Base-by-base conservation (phyloP, 2,113 vertebrate species). In the Chaenocephalus aceratus region DNA sequence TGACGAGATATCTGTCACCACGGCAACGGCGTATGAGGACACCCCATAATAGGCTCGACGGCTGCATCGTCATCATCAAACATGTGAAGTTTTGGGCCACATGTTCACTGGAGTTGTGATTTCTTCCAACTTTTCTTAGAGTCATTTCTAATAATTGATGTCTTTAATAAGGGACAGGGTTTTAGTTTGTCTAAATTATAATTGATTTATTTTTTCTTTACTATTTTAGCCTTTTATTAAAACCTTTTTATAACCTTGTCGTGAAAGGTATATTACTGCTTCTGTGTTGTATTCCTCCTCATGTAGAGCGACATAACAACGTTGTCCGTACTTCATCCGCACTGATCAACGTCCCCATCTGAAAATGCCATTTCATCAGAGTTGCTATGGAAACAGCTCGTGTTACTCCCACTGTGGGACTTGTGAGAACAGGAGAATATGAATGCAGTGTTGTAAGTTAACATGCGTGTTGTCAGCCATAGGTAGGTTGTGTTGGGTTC, bases 331-430 rank as follows among this genome's bases (percentile, higher is more conserved):
- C 57, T 82, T 67, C 6, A 77, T 80, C 74, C 54, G 12, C 51
- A 60, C 16, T 62, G 49, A 85, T 83, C 54, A 41, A 60, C 82
- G 77, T 67, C 71, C 51, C 64, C 49, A 16, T 84, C 3, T 34
- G 56, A 58, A 71, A 79, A 77, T 69, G 80, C 65, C 73, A 67
- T 82, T 87, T 82, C 58, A 80, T 62, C 57, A 59, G 68, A 65
- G 89, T 88, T 88, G 77, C 86, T 69, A 86, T 89, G 83, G 75
- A 74, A 85, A 89, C 79, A 77, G 56, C 60, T 85, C 71, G 67
- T 83, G 49, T 18, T 59, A 77, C 70, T 69, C 82, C 46, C 65
- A 51, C 80, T 7, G 62, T 80, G 69, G 57, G 63, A 80, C 41
- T 75, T 45, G 36, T 13, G 23, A 71, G 67, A 61, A 36, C 10